Evolutionary conservation across 1,140 invertebrate species (phyloP), one percentile per base, ranked within the genome.

Genomic region (Chironomus striatipennis): DNA sequence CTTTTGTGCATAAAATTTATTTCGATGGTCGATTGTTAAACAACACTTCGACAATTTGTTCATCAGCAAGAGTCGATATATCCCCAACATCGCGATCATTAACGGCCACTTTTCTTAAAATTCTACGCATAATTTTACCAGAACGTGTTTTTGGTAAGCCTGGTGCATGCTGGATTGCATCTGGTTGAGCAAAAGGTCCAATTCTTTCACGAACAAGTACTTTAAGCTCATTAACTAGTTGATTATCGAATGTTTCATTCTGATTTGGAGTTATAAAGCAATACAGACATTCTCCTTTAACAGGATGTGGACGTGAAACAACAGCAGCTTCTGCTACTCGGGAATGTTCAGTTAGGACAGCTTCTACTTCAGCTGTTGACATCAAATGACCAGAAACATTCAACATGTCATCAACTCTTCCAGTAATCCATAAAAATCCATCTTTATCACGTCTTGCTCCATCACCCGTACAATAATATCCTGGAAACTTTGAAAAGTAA

Each of bases 361-460:
- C 92, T 84, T 99, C 97, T 0, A 95, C 92, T 86, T 99, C 95
- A 0, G 97, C 94, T 0, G 98, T 99, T 74, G 95, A 97, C 87
- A 99, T 91, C 18, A 99, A 84, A 85, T 99, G 97, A 0, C 97
- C 97, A 1, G 95, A 98, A 0, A 99, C 96, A 83, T 99, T 99
- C 73, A 99, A 84, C 94, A 99, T 96, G 79, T 99, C 97, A 83
- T 99, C 97, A 15, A 98, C 93, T 73, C 97, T 88, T 0, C 97
- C 97, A 1, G 97, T 98, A 20, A 99, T 91, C 96, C 96, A 99
- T 17, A 97, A 84, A 82, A 98, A 98, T 2, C 97, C 97, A 83
- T 99, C 97, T 12, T 89, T 86, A 81, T 99, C 97, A 75, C 96
- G 84, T 79, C 88, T 88, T 0, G 94, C 96, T 74, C 95, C 97